Evolutionary conservation across 2,888 invertebrate genomes (phyloP), one percentile per base, ranked within the genome.

Genomic region (Phortica magna): DNA sequence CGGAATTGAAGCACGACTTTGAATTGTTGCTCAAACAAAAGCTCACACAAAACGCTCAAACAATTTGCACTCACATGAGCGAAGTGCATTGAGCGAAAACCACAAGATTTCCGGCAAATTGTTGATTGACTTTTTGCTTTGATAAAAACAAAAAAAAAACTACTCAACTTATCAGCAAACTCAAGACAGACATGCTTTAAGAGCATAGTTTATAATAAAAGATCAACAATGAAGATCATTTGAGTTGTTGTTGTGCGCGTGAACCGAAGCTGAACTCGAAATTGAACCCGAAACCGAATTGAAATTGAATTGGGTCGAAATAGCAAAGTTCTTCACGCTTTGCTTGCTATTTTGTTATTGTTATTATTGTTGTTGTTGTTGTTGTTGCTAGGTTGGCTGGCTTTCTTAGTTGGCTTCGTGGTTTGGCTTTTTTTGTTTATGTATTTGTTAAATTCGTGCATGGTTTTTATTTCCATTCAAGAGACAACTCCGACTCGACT

Each of bases 311-410:
- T 81, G 79, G 79, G 81, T 79, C 79, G 81, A 76, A 71, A 76
- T 78, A 78, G 76, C 77, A 77, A 76, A 77, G 79, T 80, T 80
- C 79, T 80, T 81, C 76, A 80, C 78, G 80, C 73, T 80, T 68
- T 68, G 77, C 75, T 61, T 74, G 53, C 71, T 64, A 43, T 76
- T 76, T 55, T 53, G 22, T 48, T 39, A n/a, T 67, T 67, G 64
- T 61, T 14, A 17, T 59, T 55, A 39, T 42, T 75, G 17, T 65
- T 39, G 10, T 31, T 73, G 2, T 19, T 22, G 6, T 57, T 61
- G 12, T 72, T 73, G 42, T n/a, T 19, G 74, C 74, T 74, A 53
- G 72, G 31, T 57, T 55, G 42, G 59, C 31, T 67, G 22, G 31
- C 74, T 74, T 65, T n/a, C n/a, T 64, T 74, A 53, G 39, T 65